Conservation (phyloP, 2,113 vertebrate genomes). For the Takifugu bimaculatus region DNA sequence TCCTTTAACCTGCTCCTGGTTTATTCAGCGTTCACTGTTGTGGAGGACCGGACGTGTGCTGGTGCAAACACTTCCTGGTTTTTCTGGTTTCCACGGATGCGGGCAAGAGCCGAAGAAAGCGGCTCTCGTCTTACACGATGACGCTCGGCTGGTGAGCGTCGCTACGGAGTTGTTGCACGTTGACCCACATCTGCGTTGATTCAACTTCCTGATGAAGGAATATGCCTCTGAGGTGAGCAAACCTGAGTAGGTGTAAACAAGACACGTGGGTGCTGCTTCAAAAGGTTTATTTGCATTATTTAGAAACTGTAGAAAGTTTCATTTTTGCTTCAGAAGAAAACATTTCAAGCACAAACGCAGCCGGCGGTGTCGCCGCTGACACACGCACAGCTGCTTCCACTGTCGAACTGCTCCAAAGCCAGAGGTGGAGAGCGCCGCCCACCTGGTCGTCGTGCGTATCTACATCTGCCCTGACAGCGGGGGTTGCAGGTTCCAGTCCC, state of each 20-base stretch:
- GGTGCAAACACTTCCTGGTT: conserved; percentile 22
- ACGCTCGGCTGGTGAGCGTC: too few species aligned
- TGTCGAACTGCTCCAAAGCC: conserved; percentile 9
- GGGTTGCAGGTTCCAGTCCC: conserved; percentile 1
- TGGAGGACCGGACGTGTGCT: neutral
- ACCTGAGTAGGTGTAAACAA: neutral
- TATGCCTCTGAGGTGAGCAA: too few species aligned
- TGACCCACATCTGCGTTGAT: too few species aligned
- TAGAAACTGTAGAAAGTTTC: conserved; percentile 33
- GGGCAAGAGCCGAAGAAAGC: conserved; percentile 3
- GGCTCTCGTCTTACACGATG: too few species aligned
- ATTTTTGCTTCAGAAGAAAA: conserved; percentile 42
- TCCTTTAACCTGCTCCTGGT: conserved; percentile 72
- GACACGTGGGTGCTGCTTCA: conserved; percentile 29
- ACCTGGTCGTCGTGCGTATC: neutral
- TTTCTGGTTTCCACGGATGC: conserved; percentile 34
- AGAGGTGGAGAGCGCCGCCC: conserved; percentile 11
- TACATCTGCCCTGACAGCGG: neutral
- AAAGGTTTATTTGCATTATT: conserved; percentile 49
- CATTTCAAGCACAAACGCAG: conserved; percentile 29
- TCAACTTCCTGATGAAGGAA: too few species aligned
- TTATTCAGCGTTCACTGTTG: neutral
- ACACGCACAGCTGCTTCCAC: neutral
- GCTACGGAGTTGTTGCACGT: too few species aligned
- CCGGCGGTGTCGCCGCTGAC: neutral